These are phyloP conservation scores for Ceratina japonica DNA, from an alignment of 1,140 invertebrate species.

Conservation along the genomic window DNA sequence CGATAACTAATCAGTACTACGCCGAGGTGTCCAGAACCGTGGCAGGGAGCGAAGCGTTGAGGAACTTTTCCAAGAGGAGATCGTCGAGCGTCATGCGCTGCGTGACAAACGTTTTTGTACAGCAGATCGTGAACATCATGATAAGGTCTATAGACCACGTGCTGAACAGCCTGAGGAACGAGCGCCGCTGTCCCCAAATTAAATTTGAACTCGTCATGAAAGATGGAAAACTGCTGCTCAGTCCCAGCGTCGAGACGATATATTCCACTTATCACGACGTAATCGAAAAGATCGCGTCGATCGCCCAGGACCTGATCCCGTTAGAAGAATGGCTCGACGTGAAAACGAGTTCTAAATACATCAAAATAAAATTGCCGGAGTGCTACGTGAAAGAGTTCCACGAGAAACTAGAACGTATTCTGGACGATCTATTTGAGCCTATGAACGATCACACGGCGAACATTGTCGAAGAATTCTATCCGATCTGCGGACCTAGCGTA, in stretches of 20 bases:
- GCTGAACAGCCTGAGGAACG: slow-evolving; percentile 64
- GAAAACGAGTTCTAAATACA: slow-evolving; percentile 56
- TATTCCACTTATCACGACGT: slow-evolving; percentile 67
- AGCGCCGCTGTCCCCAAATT: slow-evolving; percentile 66
- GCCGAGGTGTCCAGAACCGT: slow-evolving; percentile 63
- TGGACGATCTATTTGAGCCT: slow-evolving; percentile 67
- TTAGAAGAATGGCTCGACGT: slow-evolving; percentile 70
- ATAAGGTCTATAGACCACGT: slow-evolving; percentile 73
- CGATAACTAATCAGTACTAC: slow-evolving; percentile 70
- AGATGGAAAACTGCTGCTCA: slow-evolving; percentile 62
- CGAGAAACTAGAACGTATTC: slow-evolving; percentile 59
- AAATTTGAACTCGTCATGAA: slow-evolving; percentile 71
- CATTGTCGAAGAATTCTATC: slow-evolving; percentile 51
- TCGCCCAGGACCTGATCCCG: slow-evolving; percentile 73
- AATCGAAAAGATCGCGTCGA: slow-evolving; percentile 64
- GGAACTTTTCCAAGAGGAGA: slow-evolving; percentile 39
- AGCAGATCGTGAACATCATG: slow-evolving; percentile 74
- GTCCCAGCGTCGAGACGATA: slow-evolving; percentile 69
- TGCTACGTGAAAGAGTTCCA: slow-evolving; percentile 73
- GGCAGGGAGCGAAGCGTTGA: slow-evolving; percentile 47
- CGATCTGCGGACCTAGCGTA: slow-evolving; percentile 41
- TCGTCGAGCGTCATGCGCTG: slow-evolving; percentile 65
- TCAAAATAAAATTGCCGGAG: slow-evolving; percentile 69
- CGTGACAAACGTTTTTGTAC: slow-evolving; percentile 70
- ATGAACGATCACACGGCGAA: slow-evolving; percentile 62